These are phyloP conservation scores for Caretta caretta DNA, from an alignment of 2,113 vertebrate species.

Conservation along the genomic window DNA sequence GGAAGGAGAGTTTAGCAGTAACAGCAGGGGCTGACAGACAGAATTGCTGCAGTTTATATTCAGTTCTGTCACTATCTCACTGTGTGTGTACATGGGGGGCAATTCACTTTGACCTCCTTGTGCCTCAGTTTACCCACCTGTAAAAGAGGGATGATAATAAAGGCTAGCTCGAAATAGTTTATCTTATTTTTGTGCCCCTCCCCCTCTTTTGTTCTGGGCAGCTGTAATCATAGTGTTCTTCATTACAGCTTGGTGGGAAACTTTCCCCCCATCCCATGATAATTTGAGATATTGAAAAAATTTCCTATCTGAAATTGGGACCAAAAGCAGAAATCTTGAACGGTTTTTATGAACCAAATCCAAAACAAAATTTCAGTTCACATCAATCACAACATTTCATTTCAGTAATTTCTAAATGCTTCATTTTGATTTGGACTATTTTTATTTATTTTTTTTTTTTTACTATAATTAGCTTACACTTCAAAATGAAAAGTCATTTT, in stretches of 20 bases:
- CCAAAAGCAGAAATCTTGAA: not conserved
- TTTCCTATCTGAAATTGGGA: not conserved
- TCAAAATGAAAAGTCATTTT: not conserved
- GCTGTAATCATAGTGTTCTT: rapidly evolving
- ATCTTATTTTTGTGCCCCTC: not conserved
- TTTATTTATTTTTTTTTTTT: not conserved
- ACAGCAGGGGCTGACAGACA: not conserved
- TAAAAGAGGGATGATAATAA: not conserved
- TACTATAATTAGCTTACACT: not conserved
- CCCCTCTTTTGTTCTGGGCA: not conserved
- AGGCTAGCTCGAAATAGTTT: not conserved
- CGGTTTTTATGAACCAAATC: not conserved
- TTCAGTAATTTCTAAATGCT: not conserved
- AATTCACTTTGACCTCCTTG: not conserved
- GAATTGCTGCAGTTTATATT: not conserved
- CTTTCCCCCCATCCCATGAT: not conserved
- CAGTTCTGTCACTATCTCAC: not conserved
- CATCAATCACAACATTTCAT: not conserved
- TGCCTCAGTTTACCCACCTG: not conserved
- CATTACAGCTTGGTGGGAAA: not conserved
- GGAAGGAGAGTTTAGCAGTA: not conserved
- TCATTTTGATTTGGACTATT: not conserved
- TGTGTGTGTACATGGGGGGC: not conserved
- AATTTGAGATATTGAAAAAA: not conserved
- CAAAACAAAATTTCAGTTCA: not conserved